Conservation (phyloP, 2,113 vertebrate species). For the Ptilonorhynchus violaceus region DNA sequence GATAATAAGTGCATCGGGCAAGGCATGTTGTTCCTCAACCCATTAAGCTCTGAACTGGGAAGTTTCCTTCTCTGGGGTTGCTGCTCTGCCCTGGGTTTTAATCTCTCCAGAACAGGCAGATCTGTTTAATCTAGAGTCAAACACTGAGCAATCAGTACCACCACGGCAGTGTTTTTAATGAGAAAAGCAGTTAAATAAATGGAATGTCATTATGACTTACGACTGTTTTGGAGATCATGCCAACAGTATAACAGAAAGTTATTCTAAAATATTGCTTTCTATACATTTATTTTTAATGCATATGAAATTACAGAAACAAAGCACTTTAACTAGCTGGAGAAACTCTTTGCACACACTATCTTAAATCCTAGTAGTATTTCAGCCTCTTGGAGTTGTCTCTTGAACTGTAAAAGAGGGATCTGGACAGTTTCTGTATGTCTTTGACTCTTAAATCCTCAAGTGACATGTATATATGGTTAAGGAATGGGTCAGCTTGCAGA, state of each 20-base stretch:
- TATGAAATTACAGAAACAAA: constrained; percentile 35
- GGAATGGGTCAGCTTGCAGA: not conserved
- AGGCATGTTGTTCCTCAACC: not conserved
- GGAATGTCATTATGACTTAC: constrained; percentile 18
- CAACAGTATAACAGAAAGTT: constrained; percentile 10
- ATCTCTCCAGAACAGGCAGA: not conserved
- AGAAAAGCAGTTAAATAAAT: constrained; percentile 53
- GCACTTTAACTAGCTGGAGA: constrained; percentile 6
- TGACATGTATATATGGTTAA: not conserved
- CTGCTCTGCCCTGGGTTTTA: not conserved
- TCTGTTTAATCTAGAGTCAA: not conserved
- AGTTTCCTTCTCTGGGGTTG: not conserved
- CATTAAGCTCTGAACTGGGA: not conserved
- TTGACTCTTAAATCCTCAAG: not conserved
- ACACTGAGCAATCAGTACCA: not conserved
- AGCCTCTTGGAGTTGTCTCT: not conserved
- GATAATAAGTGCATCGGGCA: not conserved
- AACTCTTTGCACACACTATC: not conserved
- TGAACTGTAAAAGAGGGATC: not conserved
- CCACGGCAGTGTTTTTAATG: constrained; percentile 33
- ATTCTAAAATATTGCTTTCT: constrained; percentile 31
- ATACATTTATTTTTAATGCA: constrained; percentile 6
- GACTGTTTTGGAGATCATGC: constrained; percentile 32
- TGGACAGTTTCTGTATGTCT: constrained; percentile 12
- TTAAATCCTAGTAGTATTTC: constrained; percentile 18